phyloP scores from a whole-genome alignment of 2,113 vertebrate genomes.

The Hemicordylus capensis region DNA sequence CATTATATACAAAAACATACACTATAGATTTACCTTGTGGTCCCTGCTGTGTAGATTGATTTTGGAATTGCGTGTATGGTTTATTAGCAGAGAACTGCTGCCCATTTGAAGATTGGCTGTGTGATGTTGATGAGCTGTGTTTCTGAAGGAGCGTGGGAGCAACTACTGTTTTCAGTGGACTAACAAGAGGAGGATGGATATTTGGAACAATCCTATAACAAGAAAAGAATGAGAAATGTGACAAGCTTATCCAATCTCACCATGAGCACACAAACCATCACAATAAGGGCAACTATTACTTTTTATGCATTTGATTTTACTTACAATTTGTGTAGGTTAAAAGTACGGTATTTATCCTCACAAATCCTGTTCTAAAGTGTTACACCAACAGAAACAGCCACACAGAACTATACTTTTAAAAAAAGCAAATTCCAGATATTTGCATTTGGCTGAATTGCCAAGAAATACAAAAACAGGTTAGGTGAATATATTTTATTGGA shows the following conservation, averaged over 20 bases:
- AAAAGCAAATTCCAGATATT: neutral
- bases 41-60: slow-evolving; percentile 80
- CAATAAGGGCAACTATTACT: neutral
- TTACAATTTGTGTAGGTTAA: neutral
- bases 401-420: neutral
- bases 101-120: slow-evolving; percentile 72
- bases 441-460: neutral
- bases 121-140: slow-evolving; percentile 73
- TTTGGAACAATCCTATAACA: slow-evolving; percentile 82
- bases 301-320: neutral
- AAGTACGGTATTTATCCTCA: neutral
- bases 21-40: slow-evolving; percentile 66
- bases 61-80: slow-evolving; percentile 80
- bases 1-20: neutral
- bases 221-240: slow-evolving; percentile 49
- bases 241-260: slow-evolving; percentile 35
- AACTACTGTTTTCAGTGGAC: slow-evolving; percentile 83
- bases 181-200: slow-evolving; percentile 83
- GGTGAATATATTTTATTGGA: neutral
- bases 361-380: neutral
- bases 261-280: neutral
- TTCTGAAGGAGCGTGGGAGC: slow-evolving; percentile 83
- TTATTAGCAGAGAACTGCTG: slow-evolving; percentile 82
- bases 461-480: neutral
- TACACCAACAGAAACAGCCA: neutral